Conservation (phyloP, 2,888 invertebrate genomes). For the Pristionchus exspectatus region DNA sequence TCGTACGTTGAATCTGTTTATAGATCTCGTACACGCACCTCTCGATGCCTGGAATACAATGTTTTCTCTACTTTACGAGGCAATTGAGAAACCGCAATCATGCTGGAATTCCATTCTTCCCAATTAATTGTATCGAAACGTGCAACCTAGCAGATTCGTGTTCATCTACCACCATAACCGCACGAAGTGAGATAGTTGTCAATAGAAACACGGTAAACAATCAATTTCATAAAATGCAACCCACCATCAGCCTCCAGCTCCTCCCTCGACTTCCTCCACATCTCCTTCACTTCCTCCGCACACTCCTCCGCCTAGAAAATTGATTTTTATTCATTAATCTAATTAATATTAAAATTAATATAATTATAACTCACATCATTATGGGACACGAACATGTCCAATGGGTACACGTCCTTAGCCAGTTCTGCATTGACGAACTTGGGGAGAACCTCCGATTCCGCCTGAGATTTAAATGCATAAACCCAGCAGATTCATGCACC, state of each 20-base stretch:
- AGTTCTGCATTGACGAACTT: constrained; percentile 55
- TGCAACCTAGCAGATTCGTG: too few species aligned
- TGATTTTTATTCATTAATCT: not conserved
- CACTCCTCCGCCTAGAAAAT: constrained; percentile 8
- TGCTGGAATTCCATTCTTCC: too few species aligned
- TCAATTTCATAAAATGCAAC: not conserved
- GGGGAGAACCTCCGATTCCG: constrained; percentile 42
- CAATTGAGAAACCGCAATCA: too few species aligned
- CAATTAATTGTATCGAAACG: too few species aligned
- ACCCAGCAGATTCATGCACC: too few species aligned
- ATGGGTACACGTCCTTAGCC: constrained; percentile 64
- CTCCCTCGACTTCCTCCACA: constrained; percentile 40
- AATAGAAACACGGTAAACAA: too few species aligned
- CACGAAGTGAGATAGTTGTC: too few species aligned
- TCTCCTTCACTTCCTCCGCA: not conserved
- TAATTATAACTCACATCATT: constrained; percentile 55
- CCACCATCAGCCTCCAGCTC: constrained; percentile 6
- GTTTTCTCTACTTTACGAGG: too few species aligned
- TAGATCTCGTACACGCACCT: not conserved
- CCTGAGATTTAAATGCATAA: not conserved
- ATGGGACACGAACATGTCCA: constrained; percentile 63
- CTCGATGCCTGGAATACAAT: not conserved
- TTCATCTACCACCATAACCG: too few species aligned
- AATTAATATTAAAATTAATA: not conserved
- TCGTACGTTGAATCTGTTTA: too few species aligned